Evolutionary conservation across 2,797 vertebrate genomes (phyloP).

Genomic region (Xiphophorus birchmanni): DNA sequence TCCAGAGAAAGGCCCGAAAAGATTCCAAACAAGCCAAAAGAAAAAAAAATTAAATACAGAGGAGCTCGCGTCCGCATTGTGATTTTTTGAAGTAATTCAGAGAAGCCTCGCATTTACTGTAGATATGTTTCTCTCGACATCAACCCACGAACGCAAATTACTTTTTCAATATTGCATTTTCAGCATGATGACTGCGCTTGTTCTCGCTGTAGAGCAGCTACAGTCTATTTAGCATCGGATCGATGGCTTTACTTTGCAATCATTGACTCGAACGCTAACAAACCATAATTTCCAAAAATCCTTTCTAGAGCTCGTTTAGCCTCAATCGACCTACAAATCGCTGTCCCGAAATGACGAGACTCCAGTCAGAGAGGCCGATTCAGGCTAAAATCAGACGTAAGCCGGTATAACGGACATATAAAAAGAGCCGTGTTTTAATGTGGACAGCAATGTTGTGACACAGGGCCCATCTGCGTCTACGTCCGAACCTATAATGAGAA

Average conservation of each 20-base stretch:
- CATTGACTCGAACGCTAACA: conserved; percentile 16
- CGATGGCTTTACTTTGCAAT: conserved; percentile 17
- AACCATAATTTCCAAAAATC: conserved; percentile 2
- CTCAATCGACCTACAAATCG: neutral
- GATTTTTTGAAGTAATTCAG: neutral
- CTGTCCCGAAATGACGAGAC: conserved; percentile 31
- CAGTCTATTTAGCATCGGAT: conserved; percentile 23
- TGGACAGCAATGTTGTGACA: conserved; percentile 64
- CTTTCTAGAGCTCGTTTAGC: neutral
- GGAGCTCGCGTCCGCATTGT: neutral
- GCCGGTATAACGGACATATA: conserved; percentile 66
- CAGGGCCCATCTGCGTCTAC: conserved; percentile 66
- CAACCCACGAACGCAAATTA: neutral
- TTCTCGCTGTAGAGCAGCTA: neutral
- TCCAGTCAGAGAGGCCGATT: conserved; percentile 54
- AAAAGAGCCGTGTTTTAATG: conserved; percentile 68
- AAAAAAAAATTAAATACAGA: neutral
- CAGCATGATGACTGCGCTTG: neutral
- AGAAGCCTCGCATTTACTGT: neutral
- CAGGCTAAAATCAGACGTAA: conserved; percentile 63
- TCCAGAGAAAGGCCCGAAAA: conserved; percentile 18
- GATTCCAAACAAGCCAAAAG: neutral
- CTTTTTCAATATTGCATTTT: conserved; percentile 5
- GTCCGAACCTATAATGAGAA: conserved; percentile 67
- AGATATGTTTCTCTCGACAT: neutral